Percentiles rank a stretch among this genome's conserved stretches.
Evolutionary conservation across 2,888 invertebrate genomes (phyloP).

Genomic region (Argynnis bischoffii): DNA sequence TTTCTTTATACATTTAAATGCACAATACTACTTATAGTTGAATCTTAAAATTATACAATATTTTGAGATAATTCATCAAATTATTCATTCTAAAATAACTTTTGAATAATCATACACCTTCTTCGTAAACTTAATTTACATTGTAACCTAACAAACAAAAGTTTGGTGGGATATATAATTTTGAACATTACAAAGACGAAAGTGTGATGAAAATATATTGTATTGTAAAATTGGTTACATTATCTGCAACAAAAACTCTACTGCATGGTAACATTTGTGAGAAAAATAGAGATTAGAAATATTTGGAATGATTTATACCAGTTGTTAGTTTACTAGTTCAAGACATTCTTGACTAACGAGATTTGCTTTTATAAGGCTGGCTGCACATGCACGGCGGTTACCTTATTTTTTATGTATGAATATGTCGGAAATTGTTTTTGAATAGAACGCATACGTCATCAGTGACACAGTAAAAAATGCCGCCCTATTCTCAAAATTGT

Average conservation of each 20-base stretch:
- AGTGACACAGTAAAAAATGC: too few species aligned
- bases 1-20: slow-evolving; percentile 32
- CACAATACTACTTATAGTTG: slow-evolving; percentile 15
- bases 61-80: neutral
- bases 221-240: slow-evolving; percentile 14
- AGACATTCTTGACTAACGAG: too few species aligned
- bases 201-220: neutral
- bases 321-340: too few species aligned
- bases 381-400: too few species aligned
- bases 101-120: neutral
- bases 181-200: slow-evolving; percentile 31
- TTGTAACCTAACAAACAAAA: slow-evolving; percentile 16
- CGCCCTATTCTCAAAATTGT: too few species aligned
- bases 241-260: neutral
- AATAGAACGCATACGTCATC: too few species aligned
- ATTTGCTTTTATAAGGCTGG: too few species aligned
- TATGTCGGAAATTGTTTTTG: too few species aligned
- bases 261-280: slow-evolving; percentile 20
- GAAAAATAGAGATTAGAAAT: neutral
- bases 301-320: slow-evolving; percentile 11
- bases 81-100: neutral
- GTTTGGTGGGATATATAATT: slow-evolving; percentile 48
- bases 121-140: neutral
- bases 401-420: too few species aligned
- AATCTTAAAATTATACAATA: slow-evolving; percentile 3